Conservation (phyloP, 2,113 vertebrate genomes). For the Mesembrinibis cayennensis region DNA sequence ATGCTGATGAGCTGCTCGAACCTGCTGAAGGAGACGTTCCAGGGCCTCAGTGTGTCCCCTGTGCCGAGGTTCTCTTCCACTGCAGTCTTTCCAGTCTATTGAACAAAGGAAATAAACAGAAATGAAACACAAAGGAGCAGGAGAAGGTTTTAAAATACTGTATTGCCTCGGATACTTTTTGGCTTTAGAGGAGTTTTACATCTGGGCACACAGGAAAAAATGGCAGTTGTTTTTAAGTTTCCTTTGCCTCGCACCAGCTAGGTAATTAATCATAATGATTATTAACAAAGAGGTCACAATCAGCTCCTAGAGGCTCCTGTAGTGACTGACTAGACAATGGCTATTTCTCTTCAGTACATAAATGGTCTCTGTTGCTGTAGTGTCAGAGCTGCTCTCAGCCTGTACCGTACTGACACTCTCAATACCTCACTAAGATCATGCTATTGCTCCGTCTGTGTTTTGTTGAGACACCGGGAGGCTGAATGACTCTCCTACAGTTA, state of each 20-base stretch:
- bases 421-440: not conserved
- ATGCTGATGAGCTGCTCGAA: constrained; percentile 88
- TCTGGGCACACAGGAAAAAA: not conserved
- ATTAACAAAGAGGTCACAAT: not conserved
- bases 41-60: constrained; percentile 88
- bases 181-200: not conserved
- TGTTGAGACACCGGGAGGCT: not conserved
- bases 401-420: not conserved
- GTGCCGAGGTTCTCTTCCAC: constrained; percentile 83
- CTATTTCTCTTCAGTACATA: not conserved
- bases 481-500: not conserved
- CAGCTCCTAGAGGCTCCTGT: not conserved
- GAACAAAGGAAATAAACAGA: constrained; percentile 78
- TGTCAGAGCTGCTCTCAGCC: not conserved
- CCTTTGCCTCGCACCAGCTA: not conserved
- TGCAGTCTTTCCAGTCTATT: constrained; percentile 93
- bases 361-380: not conserved
- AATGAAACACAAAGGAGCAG: constrained; percentile 57
- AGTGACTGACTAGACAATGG: not conserved
- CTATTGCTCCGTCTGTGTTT: not conserved
- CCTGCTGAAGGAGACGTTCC: constrained; percentile 92
- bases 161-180: not conserved
- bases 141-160: constrained; percentile 36
- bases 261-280: constrained; percentile 27
- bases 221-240: not conserved